These are phyloP conservation scores for Amphibalanus amphitrite DNA, from an alignment of 1,140 invertebrate genomes.

Conservation along the genomic window DNA sequence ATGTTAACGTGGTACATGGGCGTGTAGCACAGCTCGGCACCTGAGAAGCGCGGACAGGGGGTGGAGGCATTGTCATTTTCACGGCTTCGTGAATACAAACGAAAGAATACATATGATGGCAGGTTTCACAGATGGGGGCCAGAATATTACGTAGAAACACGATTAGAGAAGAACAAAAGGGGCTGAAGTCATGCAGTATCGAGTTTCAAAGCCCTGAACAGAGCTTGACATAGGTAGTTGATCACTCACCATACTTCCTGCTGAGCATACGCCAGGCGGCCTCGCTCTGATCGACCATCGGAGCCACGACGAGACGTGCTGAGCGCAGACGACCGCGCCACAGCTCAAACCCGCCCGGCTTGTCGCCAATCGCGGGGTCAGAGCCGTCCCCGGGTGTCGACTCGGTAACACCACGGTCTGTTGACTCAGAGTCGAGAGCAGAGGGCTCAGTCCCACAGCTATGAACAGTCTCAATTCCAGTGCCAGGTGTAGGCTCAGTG, in stretches of 20 bases:
- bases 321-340: constrained; percentile 31
- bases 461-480: too few relatives aligned
- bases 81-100: too few relatives aligned
- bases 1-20: constrained; percentile 80
- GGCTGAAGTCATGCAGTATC: neutral
- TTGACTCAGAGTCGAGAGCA: too few relatives aligned
- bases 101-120: too few relatives aligned
- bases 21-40: constrained; percentile 82
- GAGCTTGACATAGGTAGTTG: constrained; percentile 13
- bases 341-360: constrained; percentile 23
- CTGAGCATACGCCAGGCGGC: constrained; percentile 77
- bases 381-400: too few relatives aligned
- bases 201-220: constrained; percentile 2
- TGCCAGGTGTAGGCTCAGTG: too few relatives aligned
- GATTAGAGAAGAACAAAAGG: neutral
- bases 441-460: too few relatives aligned
- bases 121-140: neutral
- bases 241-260: constrained; percentile 34
- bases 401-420: too few relatives aligned
- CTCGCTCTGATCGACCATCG: constrained; percentile 97
- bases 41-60: too few relatives aligned
- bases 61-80: too few relatives aligned
- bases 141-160: neutral
- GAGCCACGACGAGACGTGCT: constrained; percentile 67
- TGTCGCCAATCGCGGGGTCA: neutral